Conservation (phyloP, 2,113 vertebrate genomes). For the Lepus americanus region DNA sequence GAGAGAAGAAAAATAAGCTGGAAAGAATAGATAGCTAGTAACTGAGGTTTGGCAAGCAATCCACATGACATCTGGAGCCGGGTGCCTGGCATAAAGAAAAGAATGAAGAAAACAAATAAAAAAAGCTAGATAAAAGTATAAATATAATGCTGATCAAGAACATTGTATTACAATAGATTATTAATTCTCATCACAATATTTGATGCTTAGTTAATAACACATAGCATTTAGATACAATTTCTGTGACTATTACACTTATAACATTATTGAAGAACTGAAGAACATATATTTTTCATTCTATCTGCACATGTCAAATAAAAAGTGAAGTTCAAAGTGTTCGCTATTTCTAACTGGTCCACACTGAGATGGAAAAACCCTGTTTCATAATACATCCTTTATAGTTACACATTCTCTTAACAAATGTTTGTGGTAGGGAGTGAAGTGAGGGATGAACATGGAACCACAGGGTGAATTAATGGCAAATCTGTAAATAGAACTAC, state of each 20-base stretch:
- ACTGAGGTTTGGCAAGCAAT: constrained; percentile 28
- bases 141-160: constrained; percentile 29
- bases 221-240: background rate
- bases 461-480: background rate
- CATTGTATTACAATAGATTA: constrained; percentile 57
- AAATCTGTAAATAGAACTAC: background rate
- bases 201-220: constrained; percentile 28
- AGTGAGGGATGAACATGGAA: background rate
- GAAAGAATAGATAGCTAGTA: background rate
- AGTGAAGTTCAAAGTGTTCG: background rate
- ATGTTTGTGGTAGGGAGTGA: background rate
- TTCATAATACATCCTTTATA: background rate
- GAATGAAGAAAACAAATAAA: constrained; percentile 1
- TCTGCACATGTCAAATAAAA: background rate
- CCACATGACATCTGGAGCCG: background rate
- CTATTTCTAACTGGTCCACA: background rate
- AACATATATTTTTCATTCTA: background rate
- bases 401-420: background rate
- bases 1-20: constrained; percentile 15
- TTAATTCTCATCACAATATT: constrained; percentile 65
- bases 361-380: background rate
- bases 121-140: background rate
- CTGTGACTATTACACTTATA: background rate
- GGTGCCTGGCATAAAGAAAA: background rate
- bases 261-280: background rate